These are phyloP conservation scores for Argyresthia albistria DNA, from an alignment of 2,888 invertebrate genomes.

Conservation along the genomic window DNA sequence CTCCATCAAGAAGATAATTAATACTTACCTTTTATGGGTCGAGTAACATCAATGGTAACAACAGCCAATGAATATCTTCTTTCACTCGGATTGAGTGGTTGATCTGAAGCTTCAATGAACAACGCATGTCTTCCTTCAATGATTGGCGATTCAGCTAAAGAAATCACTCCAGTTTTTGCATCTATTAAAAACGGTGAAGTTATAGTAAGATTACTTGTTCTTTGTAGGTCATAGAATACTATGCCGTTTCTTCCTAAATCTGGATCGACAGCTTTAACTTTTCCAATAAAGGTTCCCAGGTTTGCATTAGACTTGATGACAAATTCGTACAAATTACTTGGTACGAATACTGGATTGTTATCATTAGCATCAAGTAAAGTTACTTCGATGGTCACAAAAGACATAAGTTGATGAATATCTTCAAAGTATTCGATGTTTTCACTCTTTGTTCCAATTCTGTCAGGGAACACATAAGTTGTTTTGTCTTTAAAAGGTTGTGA, in stretches of 20 bases:
- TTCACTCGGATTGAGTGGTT: constrained; percentile 88
- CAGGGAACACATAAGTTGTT: constrained; percentile 63
- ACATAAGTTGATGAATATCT: constrained; percentile 51
- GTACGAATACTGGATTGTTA: constrained; percentile 89
- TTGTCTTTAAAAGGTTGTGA: constrained; percentile 35
- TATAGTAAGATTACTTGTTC: constrained; percentile 75
- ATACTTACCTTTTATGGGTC: constrained; percentile 59
- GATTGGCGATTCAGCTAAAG: constrained; percentile 76
- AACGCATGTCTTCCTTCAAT: constrained; percentile 82
- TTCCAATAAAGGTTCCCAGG: constrained; percentile 82
- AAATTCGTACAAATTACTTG: constrained; percentile 88
- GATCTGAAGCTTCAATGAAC: constrained; percentile 88
- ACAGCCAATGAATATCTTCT: constrained; percentile 86
- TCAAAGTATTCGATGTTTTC: constrained; percentile 58
- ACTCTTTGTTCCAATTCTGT: constrained; percentile 45
- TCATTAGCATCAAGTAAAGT: constrained; percentile 91
- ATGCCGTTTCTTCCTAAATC: constrained; percentile 82
- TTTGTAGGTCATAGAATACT: constrained; percentile 81
- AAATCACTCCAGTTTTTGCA: constrained; percentile 78
- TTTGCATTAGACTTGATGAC: constrained; percentile 77
- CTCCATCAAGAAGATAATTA: constrained; percentile 12
- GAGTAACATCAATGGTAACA: constrained; percentile 84
- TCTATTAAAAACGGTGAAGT: constrained; percentile 81
- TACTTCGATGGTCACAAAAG: constrained; percentile 83
- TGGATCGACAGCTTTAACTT: constrained; percentile 86